Evolutionary conservation across 2,113 vertebrate species (phyloP).

Genomic region (Parus major): DNA sequence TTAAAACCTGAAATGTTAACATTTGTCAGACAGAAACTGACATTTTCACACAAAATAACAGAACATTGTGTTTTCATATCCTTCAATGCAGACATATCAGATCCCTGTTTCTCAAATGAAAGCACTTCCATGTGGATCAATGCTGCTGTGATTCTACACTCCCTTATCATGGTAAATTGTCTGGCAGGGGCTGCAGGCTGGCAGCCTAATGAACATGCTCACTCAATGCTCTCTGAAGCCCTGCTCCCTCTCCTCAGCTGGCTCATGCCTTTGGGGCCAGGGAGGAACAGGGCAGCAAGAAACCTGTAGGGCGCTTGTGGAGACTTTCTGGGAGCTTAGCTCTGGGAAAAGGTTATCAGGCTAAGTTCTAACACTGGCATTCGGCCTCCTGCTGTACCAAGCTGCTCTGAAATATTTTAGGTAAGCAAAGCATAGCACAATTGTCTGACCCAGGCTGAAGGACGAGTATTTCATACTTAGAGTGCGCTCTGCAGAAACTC

Average conservation of each 20-base stretch:
- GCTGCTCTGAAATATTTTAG: not conserved
- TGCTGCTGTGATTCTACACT: not conserved
- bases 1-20: not conserved
- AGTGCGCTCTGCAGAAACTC: not conserved
- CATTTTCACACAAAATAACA: not conserved
- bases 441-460: not conserved
- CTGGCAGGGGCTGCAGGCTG: not conserved
- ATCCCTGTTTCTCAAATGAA: not conserved
- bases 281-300: not conserved
- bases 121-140: not conserved
- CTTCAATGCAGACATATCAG: not conserved
- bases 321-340: not conserved
- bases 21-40: not conserved
- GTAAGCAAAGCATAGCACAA: not conserved
- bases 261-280: not conserved
- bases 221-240: not conserved
- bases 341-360: not conserved
- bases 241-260: rapidly evolving
- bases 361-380: not conserved
- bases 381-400: not conserved
- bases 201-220: not conserved
- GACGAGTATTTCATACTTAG: not conserved
- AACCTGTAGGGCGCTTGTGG: rapidly evolving
- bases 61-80: not conserved
- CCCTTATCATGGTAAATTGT: not conserved